phyloP scores from a whole-genome alignment of 1,140 invertebrate genomes.

The Bathynomus jamesi region DNA sequence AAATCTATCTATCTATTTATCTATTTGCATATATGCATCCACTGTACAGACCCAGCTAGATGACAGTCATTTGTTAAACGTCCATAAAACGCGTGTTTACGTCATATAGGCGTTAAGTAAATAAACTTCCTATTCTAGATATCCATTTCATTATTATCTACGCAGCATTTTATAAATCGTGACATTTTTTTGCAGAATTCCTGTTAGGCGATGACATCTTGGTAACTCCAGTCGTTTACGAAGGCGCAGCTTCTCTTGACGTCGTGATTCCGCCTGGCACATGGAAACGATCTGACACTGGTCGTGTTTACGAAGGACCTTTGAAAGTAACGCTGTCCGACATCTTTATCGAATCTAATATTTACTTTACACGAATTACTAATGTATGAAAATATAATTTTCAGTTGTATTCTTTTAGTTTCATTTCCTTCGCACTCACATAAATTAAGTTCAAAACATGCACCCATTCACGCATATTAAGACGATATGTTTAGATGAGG shows the following conservation, averaged over 20 bases:
- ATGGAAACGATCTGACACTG: constrained; percentile 47
- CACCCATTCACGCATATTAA: too few relatives aligned
- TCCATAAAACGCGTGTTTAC: neutral
- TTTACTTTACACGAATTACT: neutral
- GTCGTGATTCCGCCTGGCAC: constrained; percentile 65
- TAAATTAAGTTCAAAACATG: too few relatives aligned
- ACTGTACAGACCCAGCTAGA: too few relatives aligned
- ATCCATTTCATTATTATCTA: neutral
- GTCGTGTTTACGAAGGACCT: neutral
- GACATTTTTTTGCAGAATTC: constrained; percentile 58
- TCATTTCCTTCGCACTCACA: too few relatives aligned
- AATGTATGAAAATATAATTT: neutral
- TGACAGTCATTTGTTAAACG: too few relatives aligned
- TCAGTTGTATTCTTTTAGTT: neutral
- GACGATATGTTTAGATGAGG: too few relatives aligned
- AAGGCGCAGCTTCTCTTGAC: constrained; percentile 56
- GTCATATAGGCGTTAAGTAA: neutral
- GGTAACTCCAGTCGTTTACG: constrained; percentile 69
- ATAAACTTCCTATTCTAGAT: neutral
- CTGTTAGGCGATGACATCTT: constrained; percentile 72
- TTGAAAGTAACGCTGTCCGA: neutral
- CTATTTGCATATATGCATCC: too few relatives aligned
- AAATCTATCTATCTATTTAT: neutral
- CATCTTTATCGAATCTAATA: constrained; percentile 2
- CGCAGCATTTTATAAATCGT: neutral